These are phyloP conservation scores for Antheraea assamensis DNA, from an alignment of 2,888 invertebrate species.

Conservation along the genomic window DNA sequence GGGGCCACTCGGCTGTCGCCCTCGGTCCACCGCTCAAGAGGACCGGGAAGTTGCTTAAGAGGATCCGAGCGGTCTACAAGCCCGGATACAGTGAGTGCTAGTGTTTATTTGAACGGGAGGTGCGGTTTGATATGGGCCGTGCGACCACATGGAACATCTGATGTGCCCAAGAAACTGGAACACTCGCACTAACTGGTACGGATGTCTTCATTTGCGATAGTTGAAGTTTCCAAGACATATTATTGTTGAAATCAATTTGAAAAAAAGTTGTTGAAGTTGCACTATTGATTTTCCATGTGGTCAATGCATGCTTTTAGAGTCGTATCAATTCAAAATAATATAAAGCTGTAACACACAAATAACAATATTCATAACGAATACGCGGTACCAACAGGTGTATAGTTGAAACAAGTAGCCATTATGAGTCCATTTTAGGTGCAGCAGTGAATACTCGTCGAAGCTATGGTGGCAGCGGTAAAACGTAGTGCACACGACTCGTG, in stretches of 20 bases:
- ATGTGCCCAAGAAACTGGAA: slow-evolving; percentile 1
- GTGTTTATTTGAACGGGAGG: slow-evolving; percentile 38
- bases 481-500: slow-evolving; percentile 53
- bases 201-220: not conserved
- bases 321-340: slow-evolving; percentile 1
- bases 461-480: slow-evolving; percentile 58
- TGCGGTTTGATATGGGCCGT: slow-evolving; percentile 12
- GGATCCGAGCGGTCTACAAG: slow-evolving; percentile 77
- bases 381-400: slow-evolving; percentile 74
- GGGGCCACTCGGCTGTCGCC: slow-evolving; percentile 72
- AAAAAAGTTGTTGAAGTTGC: not conserved
- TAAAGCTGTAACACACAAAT: not conserved
- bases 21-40: slow-evolving; percentile 74
- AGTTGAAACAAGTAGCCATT: slow-evolving; percentile 75
- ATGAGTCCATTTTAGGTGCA: slow-evolving; percentile 78
- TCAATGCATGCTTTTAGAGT: slow-evolving; percentile 15
- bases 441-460: slow-evolving; percentile 65
- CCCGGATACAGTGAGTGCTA: slow-evolving; percentile 78
- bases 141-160: slow-evolving; percentile 42
- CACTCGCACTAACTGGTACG: slow-evolving; percentile 10
- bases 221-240: not conserved
- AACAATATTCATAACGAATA: slow-evolving; percentile 27
- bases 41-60: slow-evolving; percentile 68
- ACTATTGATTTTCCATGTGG: slow-evolving; percentile 54
- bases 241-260: not conserved